phyloP scores from a whole-genome alignment of 1,140 invertebrate genomes.

The Paralvinella palmiformis region DNA sequence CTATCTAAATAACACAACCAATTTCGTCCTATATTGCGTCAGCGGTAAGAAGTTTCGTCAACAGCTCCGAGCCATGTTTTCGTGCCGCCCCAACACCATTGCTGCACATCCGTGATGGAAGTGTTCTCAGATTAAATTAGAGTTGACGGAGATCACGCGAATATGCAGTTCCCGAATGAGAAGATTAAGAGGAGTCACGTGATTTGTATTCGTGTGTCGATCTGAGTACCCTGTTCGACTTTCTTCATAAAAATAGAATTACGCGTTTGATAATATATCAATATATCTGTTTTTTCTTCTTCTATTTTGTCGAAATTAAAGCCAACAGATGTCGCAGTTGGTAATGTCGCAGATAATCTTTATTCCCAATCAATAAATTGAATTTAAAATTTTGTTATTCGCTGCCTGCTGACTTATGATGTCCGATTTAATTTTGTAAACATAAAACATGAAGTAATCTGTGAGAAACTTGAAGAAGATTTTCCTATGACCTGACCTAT shows the following conservation, averaged over 20 bases:
- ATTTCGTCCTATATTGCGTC: conserved; percentile 75
- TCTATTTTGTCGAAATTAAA: too few relatives aligned
- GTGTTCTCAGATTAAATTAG: not conserved
- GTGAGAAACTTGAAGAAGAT: too few relatives aligned
- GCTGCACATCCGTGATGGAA: not conserved
- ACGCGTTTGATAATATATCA: not conserved
- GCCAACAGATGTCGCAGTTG: too few relatives aligned
- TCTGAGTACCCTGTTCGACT: not conserved
- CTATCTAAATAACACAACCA: conserved; percentile 75
- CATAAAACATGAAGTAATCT: too few relatives aligned
- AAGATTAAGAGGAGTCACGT: not conserved
- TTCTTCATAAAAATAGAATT: not conserved
- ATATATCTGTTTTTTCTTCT: too few relatives aligned
- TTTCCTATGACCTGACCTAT: too few relatives aligned
- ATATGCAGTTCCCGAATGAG: not conserved
- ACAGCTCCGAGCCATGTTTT: not conserved
- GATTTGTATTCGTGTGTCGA: not conserved
- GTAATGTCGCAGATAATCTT: too few relatives aligned
- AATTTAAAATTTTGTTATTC: too few relatives aligned
- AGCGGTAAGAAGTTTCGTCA: conserved; percentile 71
- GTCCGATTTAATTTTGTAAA: too few relatives aligned
- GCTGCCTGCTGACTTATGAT: too few relatives aligned
- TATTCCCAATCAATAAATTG: too few relatives aligned
- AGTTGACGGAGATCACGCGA: not conserved
- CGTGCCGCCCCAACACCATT: not conserved